These are phyloP conservation scores for Callipepla squamata DNA, from an alignment of 2,113 vertebrate species.

Conservation along the genomic window DNA sequence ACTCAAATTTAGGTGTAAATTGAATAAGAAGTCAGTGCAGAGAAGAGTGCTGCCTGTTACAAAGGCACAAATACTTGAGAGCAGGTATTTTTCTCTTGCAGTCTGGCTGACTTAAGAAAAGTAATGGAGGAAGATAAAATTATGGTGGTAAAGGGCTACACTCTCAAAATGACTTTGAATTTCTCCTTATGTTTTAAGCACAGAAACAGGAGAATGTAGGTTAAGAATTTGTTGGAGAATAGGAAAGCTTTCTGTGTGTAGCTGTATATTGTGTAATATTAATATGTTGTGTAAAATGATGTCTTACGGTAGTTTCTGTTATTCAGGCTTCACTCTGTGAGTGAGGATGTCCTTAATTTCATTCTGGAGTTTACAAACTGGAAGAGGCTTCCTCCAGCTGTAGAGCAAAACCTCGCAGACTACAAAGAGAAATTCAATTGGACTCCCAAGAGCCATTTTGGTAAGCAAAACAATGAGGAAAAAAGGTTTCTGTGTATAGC, in stretches of 20 bases:
- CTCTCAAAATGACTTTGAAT: not conserved
- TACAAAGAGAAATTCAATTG: conserved; percentile 23
- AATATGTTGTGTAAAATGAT: not conserved
- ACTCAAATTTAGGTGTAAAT: not conserved
- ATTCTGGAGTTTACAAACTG: conserved; percentile 55
- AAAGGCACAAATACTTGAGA: not conserved
- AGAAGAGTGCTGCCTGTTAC: not conserved
- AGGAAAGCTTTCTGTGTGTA: not conserved
- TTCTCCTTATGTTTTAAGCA: not conserved
- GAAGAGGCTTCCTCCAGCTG: conserved; percentile 49
- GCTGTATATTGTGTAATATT: not conserved
- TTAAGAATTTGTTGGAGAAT: not conserved
- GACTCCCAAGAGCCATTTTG: conserved; percentile 45
- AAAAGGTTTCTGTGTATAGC: not conserved
- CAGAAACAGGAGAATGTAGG: no score
- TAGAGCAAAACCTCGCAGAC: conserved; percentile 18
- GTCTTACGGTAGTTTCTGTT: not conserved
- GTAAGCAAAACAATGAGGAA: not conserved
- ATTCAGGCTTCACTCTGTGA: conserved; percentile 6
- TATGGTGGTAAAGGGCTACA: not conserved
- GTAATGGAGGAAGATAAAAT: not conserved
- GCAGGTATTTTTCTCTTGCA: not conserved
- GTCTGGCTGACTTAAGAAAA: not conserved
- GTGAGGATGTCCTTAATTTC: conserved; percentile 3
- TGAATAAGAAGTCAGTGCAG: not conserved